Base-by-base conservation (phyloP, 2,113 vertebrate genomes). In the Saccopteryx leptura region DNA sequence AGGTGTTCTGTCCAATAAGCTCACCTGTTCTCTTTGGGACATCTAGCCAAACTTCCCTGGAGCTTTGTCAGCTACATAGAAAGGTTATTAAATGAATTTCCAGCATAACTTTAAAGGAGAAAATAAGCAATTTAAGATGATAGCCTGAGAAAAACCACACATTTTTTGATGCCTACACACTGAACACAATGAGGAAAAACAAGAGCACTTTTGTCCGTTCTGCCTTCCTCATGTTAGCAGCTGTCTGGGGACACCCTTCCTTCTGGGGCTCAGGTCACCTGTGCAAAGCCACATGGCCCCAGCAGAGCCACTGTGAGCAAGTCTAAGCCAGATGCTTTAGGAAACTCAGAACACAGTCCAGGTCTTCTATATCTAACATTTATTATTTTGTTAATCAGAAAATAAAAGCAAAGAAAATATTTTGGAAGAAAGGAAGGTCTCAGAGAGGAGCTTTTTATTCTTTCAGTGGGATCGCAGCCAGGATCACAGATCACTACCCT, bases 341-440 rank as follows among this genome's bases (percentile, higher is more conserved):
- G 65, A 78, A 71, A 31, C 7, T 21, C 28, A 54, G 17, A 19
- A 23, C 21, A 31, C 3, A 39, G 9, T 56, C 50, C 46, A 31
- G 15, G 17, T 13, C 18, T 31, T 54, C 54, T 52, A 11, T 17
- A 8, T 21, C 24, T 14, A 76, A 21, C 24, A 58, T 21, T 79
- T 18, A 23, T 48, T 78, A 50, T 54, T 82, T 78, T 93, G 8
- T 31, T 79, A 56, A 50, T 90, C 85, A 72, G 26, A 94, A 82
- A 79, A 76, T 56, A 24, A 63, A 86, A 91, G 61, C 10, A 19
- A 92, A 54, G 39, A 76, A 87, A 66, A 63, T 7, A 33, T 7
- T 54, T 18, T 31, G 50, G 48, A 39, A 56, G n/a, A 61, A 94
- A 63, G 26, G 58, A 93, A 68, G 33, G 7, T 61, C 24, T n/a